Evolutionary conservation across 2,888 invertebrate species (phyloP).

Genomic region (Muschampia plurimacula): DNA sequence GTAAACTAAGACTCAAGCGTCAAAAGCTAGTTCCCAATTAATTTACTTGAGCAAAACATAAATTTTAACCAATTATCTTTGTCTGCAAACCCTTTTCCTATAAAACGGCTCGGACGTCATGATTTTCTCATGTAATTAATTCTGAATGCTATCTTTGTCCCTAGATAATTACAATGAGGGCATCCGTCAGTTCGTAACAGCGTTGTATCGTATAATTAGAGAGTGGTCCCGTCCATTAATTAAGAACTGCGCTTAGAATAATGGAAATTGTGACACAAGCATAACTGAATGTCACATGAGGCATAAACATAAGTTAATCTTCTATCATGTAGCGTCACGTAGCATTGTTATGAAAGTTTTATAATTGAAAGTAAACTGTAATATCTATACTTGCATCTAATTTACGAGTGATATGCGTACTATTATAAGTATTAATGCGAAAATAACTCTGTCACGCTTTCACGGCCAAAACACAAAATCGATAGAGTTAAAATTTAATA

Average conservation of each 20-base stretch:
- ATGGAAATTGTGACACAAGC: conserved; percentile 18
- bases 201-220: conserved; percentile 53
- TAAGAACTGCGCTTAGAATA: conserved; percentile 47
- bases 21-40: background rate
- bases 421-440: too few species aligned
- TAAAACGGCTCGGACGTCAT: conserved; percentile 2
- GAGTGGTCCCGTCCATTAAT: conserved; percentile 55
- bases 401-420: too few species aligned
- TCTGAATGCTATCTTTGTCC: conserved; percentile 14
- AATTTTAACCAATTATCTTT: background rate
- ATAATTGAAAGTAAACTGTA: background rate
- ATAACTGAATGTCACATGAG: conserved; percentile 7
- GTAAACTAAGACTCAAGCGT: background rate
- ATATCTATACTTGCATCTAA: too few species aligned
- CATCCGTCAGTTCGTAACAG: conserved; percentile 20
- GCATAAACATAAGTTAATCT: conserved; percentile 1
- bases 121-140: conserved; percentile 1
- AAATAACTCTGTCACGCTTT: too few species aligned
- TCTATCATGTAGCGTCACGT: background rate
- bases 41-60: background rate
- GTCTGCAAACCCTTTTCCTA: background rate
- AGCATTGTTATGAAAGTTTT: background rate
- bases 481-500: too few species aligned
- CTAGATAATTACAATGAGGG: conserved; percentile 25
- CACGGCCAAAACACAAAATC: too few species aligned